Evolutionary conservation across 2,113 vertebrate species (phyloP), one percentile per base, ranked within the genome.

Genomic region (Labeo catla): DNA sequence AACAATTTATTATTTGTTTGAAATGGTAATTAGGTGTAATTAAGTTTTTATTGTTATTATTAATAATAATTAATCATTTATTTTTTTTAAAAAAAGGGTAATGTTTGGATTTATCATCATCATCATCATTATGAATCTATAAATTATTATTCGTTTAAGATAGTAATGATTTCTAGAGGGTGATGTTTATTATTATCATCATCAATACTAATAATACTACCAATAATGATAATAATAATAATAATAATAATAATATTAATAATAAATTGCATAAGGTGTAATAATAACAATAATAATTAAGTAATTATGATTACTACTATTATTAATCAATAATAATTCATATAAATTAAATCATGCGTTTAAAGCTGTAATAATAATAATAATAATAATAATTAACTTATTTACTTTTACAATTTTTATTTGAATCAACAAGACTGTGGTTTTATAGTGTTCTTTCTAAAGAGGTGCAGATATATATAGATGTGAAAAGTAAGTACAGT

Each of bases 401-500:
- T n/a, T n/a, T 63, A 23, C 11, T 72, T 49, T n/a, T n/a, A n/a
- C n/a, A 73, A 19, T 68, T 66, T 34, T 34, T 36, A 66, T 66
- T 66, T 66, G 34, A 36, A 36, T 36, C 12, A 68, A 34, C 65
- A 68, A 73, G 70, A 45, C 36, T 73, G 39, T 10, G 16, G 3
- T 72, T 43, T 43, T 15, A 57, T 7, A 1, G 16, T 10, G 43
- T 2, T 47, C 11, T 23, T 8, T 49, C 72, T 8, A 21, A 49
- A 74, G 43, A 74, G 15, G 68, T 45, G 36, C 16, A 12, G 28
- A 15, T 66, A 66, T 34, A 36, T 63, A 21, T 11, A 63, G 21
- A 7, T 34, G 13, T 47, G 39, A 47, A 73, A 11, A n/a, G 70
- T 68, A 39, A 86, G 89, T 89, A 89, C 84, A 39, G n/a, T 87